Conservation (phyloP, 2,797 vertebrate genomes). For the Rhynchonycteris naso region DNA sequence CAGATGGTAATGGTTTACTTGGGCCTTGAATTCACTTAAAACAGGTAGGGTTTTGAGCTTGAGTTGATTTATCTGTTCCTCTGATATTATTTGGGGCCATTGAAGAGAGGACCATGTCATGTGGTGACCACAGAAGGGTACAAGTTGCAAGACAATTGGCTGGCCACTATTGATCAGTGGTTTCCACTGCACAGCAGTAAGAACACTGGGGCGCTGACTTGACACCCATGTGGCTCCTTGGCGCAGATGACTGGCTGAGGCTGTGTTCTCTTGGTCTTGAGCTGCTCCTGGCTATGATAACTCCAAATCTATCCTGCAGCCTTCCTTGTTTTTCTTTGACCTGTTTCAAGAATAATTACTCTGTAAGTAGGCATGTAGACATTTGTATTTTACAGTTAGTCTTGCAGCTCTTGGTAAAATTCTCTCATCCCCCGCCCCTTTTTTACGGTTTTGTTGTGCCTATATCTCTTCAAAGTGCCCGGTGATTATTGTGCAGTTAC, state of each 20-base stretch:
- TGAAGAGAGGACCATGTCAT: neutral
- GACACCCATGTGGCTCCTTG: neutral
- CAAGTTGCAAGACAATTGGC: neutral
- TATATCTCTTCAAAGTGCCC: neutral
- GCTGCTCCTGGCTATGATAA: neutral
- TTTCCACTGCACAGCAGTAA: neutral
- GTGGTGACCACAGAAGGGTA: neutral
- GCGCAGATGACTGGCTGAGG: neutral
- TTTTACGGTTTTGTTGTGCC: neutral
- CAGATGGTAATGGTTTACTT: neutral
- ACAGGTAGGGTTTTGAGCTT: neutral
- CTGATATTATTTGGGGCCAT: neutral
- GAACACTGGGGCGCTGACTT: too few species aligned
- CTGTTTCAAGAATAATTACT: slow-evolving; percentile 18
- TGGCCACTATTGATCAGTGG: neutral
- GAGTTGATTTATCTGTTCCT: neutral
- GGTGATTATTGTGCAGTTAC: neutral
- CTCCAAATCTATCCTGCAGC: neutral
- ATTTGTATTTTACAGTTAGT: neutral
- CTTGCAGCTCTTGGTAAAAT: neutral
- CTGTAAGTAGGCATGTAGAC: neutral
- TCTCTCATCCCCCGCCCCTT: neutral
- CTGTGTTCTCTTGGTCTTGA: neutral
- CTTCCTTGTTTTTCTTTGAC: neutral
- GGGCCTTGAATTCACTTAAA: neutral